Conservation (phyloP, 92 coral and sea anemone species). For the Blastomussa wellsi region DNA sequence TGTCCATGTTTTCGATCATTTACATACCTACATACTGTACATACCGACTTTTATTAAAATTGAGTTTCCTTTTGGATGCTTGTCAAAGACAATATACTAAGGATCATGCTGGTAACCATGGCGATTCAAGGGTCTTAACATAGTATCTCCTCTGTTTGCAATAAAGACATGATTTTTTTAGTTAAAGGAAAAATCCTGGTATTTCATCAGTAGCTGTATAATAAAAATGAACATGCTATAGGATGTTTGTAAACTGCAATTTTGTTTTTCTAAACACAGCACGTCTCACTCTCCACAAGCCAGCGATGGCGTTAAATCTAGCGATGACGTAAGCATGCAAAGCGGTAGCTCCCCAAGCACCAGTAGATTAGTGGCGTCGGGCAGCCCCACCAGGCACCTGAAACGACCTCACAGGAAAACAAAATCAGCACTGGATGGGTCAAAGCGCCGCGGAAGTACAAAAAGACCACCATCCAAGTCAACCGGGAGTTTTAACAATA, state of each 20-base stretch:
- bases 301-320: conserved; percentile 7
- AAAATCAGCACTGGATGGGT: conserved; percentile 11
- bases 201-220: neutral
- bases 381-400: neutral
- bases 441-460: conserved; percentile 27
- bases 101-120: too few species aligned
- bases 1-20: neutral
- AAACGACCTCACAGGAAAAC: conserved; percentile 15
- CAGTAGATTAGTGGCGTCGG: conserved; percentile 5
- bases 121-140: too few species aligned
- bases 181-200: neutral
- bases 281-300: conserved; percentile 17
- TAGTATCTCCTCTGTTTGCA: too few species aligned
- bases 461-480: conserved; percentile 19
- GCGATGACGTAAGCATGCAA: conserved; percentile 11
- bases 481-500: neutral
- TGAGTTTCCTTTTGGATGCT: too few species aligned
- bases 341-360: conserved; percentile 28
- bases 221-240: neutral
- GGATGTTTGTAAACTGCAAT: neutral
- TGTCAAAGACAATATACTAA: too few species aligned
- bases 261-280: neutral
- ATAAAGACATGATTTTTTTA: too few species aligned
- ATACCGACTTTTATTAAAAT: too few species aligned
- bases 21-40: too few species aligned